Evolutionary conservation across 2,797 vertebrate genomes (phyloP).

Genomic region (Uromys caudimaculatus): DNA sequence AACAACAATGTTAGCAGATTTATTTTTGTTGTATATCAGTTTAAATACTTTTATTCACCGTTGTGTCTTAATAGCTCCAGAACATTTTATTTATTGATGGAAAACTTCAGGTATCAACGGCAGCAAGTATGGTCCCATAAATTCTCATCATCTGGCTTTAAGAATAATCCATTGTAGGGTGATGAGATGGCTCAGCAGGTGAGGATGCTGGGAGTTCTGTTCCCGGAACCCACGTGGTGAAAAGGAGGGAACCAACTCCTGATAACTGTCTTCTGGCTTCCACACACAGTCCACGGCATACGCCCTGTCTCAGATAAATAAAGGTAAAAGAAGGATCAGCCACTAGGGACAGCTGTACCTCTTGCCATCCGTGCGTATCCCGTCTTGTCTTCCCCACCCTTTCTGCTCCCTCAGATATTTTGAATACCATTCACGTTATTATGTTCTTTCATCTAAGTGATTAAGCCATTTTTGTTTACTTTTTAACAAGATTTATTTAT

Average conservation of each 20-base stretch:
- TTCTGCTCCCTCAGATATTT: not conserved
- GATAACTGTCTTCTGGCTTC: not conserved
- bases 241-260: not conserved
- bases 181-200: not conserved
- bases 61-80: not conserved
- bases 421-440: not conserved
- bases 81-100: slow-evolving; percentile 27
- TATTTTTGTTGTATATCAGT: not conserved
- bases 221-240: not conserved
- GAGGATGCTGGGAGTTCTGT: not conserved
- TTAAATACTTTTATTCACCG: not conserved
- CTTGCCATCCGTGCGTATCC: not conserved
- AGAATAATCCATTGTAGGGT: not conserved
- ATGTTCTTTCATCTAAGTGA: not conserved
- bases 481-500: too few relatives aligned
- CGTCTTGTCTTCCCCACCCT: not conserved
- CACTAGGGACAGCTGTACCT: not conserved
- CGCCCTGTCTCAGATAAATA: not conserved
- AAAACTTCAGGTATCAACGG: not conserved
- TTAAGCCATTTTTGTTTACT: too few relatives aligned
- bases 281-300: not conserved
- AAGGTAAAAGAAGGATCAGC: not conserved
- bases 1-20: not conserved
- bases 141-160: not conserved
- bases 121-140: not conserved